Percentiles rank a stretch among this genome's conserved stretches.
Conservation (phyloP, 2,797 vertebrate species). For the Microctenopoma lineatum region DNA sequence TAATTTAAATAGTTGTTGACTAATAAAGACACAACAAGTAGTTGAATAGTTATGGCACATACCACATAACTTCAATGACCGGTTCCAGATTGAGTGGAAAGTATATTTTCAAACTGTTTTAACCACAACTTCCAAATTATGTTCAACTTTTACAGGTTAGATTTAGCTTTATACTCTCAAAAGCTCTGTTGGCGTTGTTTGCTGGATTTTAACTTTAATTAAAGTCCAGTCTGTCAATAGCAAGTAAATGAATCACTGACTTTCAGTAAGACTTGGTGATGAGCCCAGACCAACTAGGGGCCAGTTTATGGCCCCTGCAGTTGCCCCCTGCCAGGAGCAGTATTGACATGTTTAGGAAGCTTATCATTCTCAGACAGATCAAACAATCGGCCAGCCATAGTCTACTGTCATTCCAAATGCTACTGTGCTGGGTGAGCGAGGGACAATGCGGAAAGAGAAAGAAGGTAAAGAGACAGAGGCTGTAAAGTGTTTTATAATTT, state of each 20-base stretch:
- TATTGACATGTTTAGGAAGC: conserved; percentile 49
- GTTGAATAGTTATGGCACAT: too few relatives aligned
- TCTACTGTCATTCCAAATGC: conserved; percentile 41
- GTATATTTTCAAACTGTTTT: not conserved
- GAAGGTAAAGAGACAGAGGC: not conserved
- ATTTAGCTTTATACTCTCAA: not conserved
- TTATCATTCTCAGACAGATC: conserved; percentile 60
- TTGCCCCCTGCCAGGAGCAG: conserved; percentile 31
- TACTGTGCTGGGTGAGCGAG: conserved; percentile 23
- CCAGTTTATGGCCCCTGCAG: conserved; percentile 24
- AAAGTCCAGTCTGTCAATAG: conserved; percentile 13
- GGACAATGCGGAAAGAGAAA: conserved; percentile 7
- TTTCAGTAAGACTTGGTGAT: conserved; percentile 32
- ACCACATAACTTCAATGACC: too few relatives aligned
- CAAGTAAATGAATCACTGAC: conserved; percentile 22
- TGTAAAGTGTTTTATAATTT: conserved; percentile 4
- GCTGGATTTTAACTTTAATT: conserved; percentile 22
- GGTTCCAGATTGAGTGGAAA: too few relatives aligned
- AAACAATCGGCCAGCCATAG: conserved; percentile 32
- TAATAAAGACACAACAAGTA: too few relatives aligned
- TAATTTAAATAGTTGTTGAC: too few relatives aligned
- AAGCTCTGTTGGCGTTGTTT: not conserved
- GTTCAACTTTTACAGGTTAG: conserved; percentile 1
- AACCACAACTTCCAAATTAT: not conserved
- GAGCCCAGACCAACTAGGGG: conserved; percentile 12